A percentile compares a stretch with the other conserved stretches of the same genome.
Conservation (phyloP, 2,888 invertebrate species). For the Tenthredo amoena region DNA sequence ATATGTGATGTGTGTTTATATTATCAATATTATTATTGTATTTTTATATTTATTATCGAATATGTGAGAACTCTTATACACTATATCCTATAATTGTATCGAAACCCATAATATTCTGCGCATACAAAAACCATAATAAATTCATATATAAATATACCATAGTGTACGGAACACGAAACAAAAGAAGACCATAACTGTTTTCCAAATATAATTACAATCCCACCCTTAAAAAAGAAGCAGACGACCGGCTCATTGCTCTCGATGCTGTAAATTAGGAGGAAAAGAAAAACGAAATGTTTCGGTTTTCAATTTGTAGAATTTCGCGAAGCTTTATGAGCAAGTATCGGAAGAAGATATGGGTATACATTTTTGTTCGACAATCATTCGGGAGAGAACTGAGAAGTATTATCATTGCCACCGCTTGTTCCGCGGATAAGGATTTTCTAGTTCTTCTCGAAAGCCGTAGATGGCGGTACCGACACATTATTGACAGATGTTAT, state of each 20-base stretch:
- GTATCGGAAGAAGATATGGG: not conserved
- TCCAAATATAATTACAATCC: not conserved
- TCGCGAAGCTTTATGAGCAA: not conserved
- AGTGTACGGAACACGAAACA: not conserved
- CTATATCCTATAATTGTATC: constrained; percentile 58
- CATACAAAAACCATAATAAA: constrained; percentile 68
- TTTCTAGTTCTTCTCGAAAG: not conserved
- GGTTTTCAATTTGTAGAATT: not conserved
- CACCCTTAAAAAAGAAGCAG: too few relatives aligned
- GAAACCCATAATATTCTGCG: constrained; percentile 67
- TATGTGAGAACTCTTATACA: constrained; percentile 60
- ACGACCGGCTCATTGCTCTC: too few relatives aligned
- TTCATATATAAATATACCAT: not conserved
- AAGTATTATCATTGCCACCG: not conserved
- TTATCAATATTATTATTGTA: constrained; percentile 56
- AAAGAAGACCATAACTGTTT: not conserved
- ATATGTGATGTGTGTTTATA: constrained; percentile 57
- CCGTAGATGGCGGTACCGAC: constrained; percentile 63
- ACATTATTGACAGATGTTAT: constrained; percentile 72
- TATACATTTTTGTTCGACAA: not conserved
- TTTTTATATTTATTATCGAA: constrained; percentile 61
- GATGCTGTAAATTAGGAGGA: too few relatives aligned
- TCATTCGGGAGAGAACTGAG: not conserved
- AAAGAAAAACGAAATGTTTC: too few relatives aligned
- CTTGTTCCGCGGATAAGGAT: constrained; percentile 9